These are phyloP conservation scores for Cheilosia scutellata DNA, from an alignment of 2,888 invertebrate species.

Conservation along the genomic window DNA sequence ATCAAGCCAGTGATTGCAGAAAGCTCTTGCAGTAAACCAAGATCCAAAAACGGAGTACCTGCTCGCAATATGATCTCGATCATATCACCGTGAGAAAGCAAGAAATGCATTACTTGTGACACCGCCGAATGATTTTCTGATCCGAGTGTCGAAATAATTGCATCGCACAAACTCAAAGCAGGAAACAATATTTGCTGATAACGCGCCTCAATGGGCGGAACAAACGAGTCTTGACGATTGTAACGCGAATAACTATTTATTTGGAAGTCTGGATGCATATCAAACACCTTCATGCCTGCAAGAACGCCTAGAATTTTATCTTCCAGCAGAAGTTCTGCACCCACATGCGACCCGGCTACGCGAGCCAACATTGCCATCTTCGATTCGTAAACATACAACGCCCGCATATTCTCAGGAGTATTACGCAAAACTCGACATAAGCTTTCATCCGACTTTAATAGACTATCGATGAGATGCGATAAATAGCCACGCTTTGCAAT, in stretches of 20 bases:
- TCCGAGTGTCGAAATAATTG: constrained; percentile 92
- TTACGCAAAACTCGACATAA: constrained; percentile 87
- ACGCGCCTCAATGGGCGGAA: constrained; percentile 88
- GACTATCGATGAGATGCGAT: constrained; percentile 92
- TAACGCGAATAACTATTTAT: constrained; percentile 79
- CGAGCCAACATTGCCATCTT: constrained; percentile 92
- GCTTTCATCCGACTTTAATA: constrained; percentile 90
- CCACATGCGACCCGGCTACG: constrained; percentile 88
- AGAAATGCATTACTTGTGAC: constrained; percentile 91
- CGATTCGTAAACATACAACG: constrained; percentile 94
- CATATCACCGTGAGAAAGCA: constrained; percentile 92
- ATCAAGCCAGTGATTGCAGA: constrained; percentile 91
- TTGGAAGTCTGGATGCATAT: constrained; percentile 89
- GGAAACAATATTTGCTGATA: constrained; percentile 94
- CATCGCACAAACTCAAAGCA: constrained; percentile 91
- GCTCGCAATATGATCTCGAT: constrained; percentile 91
- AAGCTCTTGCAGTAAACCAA: constrained; percentile 89
- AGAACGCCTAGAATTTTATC: constrained; percentile 87
- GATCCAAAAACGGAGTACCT: constrained; percentile 87
- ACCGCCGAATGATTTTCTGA: constrained; percentile 93
- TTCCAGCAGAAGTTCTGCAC: constrained; percentile 87
- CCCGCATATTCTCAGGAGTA: constrained; percentile 88
- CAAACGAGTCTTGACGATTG: constrained; percentile 82
- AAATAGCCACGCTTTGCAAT: constrained; percentile 89
- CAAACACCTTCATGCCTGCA: constrained; percentile 89